A percentile compares a stretch with the other conserved stretches of the same genome.
phyloP scores from a whole-genome alignment of 2,797 vertebrate species.

The Sebastes iracundus region DNA sequence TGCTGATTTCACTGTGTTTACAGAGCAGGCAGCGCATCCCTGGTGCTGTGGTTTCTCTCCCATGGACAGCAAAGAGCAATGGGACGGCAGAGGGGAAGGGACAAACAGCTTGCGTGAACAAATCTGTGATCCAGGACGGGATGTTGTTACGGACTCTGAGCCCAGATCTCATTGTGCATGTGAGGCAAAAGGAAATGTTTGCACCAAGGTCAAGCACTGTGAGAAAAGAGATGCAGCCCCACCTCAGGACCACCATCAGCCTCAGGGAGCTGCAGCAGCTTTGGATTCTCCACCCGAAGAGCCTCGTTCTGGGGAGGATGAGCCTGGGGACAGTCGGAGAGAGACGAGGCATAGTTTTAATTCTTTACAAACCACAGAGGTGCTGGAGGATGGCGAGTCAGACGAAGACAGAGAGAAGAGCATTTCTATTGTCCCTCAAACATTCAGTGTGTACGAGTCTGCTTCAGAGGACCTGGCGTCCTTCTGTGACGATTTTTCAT shows the following conservation, averaged over 20 bases:
- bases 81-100: constrained; percentile 60
- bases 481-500: constrained; percentile 65
- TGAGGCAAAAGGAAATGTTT: constrained; percentile 48
- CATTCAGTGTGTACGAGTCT: constrained; percentile 43
- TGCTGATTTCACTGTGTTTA: constrained; percentile 87
- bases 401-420: constrained; percentile 25
- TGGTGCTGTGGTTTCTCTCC: constrained; percentile 75
- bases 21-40: constrained; percentile 69
- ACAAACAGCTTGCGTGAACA: constrained; percentile 62
- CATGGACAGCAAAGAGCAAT: constrained; percentile 32
- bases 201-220: constrained; percentile 47
- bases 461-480: constrained; percentile 69
- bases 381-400: constrained; percentile 39
- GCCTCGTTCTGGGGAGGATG: constrained; percentile 51
- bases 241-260: constrained; percentile 60
- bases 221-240: constrained; percentile 44
- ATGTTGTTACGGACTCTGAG: constrained; percentile 50
- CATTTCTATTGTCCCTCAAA: constrained; percentile 21
- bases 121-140: constrained; percentile 48
- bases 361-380: constrained; percentile 3
- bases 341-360: constrained; percentile 2
- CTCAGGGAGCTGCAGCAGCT: constrained; percentile 53
- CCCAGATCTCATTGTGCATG: constrained; percentile 30
- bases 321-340: constrained; percentile 2
- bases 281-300: constrained; percentile 23